phyloP scores from a whole-genome alignment of 2,797 vertebrate genomes.

The Acomys russatus region DNA sequence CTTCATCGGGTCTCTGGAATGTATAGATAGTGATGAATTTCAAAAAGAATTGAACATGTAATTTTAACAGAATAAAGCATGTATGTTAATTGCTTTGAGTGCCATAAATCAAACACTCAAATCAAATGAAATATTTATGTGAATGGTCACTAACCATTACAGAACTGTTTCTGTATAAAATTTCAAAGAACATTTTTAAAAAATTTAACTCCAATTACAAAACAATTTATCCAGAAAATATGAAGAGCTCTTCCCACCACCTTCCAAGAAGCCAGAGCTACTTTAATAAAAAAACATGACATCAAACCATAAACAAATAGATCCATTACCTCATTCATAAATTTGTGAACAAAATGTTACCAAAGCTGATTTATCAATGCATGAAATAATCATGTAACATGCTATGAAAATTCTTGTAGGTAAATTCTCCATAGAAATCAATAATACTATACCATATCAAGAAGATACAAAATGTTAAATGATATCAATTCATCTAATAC shows the following conservation, averaged over 20 bases:
- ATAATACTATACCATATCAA: neutral
- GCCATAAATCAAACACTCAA: neutral
- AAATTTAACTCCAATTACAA: neutral
- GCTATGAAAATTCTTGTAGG: neutral
- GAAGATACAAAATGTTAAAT: neutral
- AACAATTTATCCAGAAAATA: neutral
- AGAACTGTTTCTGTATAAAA: neutral
- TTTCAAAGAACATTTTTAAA: neutral
- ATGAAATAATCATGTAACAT: neutral
- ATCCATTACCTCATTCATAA: neutral
- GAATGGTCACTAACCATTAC: neutral
- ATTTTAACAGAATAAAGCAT: neutral
- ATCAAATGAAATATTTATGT: neutral
- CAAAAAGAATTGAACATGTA: neutral
- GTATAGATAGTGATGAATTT: neutral
- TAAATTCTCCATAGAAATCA: neutral
- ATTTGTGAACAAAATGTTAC: neutral
- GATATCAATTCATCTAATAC: neutral
- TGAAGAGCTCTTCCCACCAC: neutral
- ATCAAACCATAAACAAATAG: neutral
- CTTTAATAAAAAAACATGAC: neutral
- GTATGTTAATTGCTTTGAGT: neutral
- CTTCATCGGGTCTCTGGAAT: neutral
- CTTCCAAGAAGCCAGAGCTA: neutral
- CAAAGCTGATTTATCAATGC: neutral